Evolutionary conservation across 2,113 vertebrate genomes (phyloP).

Genomic region (Myotis lucifugus): DNA sequence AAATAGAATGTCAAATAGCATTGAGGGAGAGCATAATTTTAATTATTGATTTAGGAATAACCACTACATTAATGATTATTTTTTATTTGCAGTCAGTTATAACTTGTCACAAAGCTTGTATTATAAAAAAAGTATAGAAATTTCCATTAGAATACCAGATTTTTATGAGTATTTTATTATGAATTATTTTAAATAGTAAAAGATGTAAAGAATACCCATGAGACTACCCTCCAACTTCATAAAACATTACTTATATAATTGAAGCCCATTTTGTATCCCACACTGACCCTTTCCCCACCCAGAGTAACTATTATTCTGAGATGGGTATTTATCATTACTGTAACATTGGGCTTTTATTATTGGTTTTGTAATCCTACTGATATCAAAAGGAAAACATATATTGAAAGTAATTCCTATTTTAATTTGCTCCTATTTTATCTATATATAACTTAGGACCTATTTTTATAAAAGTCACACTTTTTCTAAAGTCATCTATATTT

Average conservation of each 20-base stretch:
- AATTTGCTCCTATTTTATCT: constrained; percentile 33
- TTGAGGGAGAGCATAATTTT: constrained; percentile 25
- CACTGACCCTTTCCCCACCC: not conserved
- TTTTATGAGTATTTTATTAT: constrained; percentile 34
- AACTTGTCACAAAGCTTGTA: not conserved
- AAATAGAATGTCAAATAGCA: not conserved
- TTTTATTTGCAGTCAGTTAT: not conserved
- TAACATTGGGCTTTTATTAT: not conserved
- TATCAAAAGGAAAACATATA: constrained; percentile 27
- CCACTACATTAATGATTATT: not conserved
- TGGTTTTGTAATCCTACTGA: not conserved
- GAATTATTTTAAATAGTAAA: constrained; percentile 47
- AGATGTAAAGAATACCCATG: not conserved
- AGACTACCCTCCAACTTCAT: not conserved
- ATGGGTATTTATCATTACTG: not conserved
- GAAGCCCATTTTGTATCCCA: not conserved
- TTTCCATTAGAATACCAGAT: not conserved
- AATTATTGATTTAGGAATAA: constrained; percentile 14
- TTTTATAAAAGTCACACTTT: not conserved
- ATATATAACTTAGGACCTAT: constrained; percentile 6
- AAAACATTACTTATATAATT: not conserved
- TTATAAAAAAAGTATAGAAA: constrained; percentile 35
- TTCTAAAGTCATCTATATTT: not conserved
- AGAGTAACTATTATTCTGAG: not conserved
- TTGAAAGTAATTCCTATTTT: constrained; percentile 36